Base-by-base conservation (phyloP, 2,888 invertebrate genomes). In the Oscheius sp. region DNA sequence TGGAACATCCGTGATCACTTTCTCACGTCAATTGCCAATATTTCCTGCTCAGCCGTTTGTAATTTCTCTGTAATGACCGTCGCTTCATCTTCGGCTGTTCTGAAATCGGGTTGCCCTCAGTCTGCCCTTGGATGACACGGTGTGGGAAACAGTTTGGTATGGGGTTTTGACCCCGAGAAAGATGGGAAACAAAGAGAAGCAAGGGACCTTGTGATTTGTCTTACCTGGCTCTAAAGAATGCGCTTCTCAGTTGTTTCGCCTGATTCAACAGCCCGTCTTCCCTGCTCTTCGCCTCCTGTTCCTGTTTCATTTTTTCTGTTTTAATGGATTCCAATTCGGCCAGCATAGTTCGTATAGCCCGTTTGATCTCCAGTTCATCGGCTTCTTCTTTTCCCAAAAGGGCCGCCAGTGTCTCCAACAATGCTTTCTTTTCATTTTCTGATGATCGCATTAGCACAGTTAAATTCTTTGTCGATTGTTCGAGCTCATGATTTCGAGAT, bases 181-280 rank as follows among this genome's bases (percentile, higher is more conserved):
- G 3, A 49, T 49, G 49, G 18, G 18, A 21, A 3, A 23, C 16
- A 27, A 5, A 18, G 21, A 21, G 9, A 49, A 13, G 49, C 5
- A 2, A 49, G 35, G 35, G 35, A 35, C 35, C 35, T n/a, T n/a
- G n/a, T n/a, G n/a, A n/a, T n/a, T n/a, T n/a, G n/a, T n/a, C 64
- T 27, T 52, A 73, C 76, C 76, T 79, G 7, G 80, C 80, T 46
- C 80, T 69, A 45, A 76, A 80, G 9, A 80, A 59, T 6, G 80
- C 80, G 69, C 72, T 78, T 55, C 80, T 73, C 41, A 77, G 76
- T 55, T 80, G 80, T 55, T 80, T 80, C 9, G 80, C 80, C n/a
- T 78, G 78, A 13, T 75, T 76, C 63, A 80, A 45, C 16, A 78
- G 69, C 1, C 69, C 66, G 46, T 61, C 75, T 71, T 80, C 80